Conservation (phyloP, 2,888 invertebrate genomes). For the Microctonus brassicae region DNA sequence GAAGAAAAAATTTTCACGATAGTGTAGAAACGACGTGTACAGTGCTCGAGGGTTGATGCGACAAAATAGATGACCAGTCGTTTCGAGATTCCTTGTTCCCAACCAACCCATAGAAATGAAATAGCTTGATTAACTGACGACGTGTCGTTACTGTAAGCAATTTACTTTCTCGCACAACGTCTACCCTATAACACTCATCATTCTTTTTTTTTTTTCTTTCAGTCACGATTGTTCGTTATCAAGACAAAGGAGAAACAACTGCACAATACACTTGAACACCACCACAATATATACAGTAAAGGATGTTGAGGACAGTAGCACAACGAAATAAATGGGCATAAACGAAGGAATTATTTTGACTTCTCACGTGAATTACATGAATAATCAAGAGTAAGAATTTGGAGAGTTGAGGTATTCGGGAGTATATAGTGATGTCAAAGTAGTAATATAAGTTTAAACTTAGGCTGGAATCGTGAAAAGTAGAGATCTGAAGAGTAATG, state of each 20-base stretch:
- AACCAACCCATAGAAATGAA: conserved; percentile 58
- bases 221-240: not conserved
- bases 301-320: no score
- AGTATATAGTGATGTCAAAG: no score
- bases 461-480: no score
- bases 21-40: not conserved
- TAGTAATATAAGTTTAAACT: no score
- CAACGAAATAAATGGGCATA: no score
- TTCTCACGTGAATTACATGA: no score
- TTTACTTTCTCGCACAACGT: conserved; percentile 54
- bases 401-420: no score
- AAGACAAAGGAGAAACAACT: not conserved
- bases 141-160: conserved; percentile 64
- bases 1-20: not conserved
- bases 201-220: not conserved
- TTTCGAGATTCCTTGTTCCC: conserved; percentile 55
- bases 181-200: not conserved
- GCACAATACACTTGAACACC: not conserved
- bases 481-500: no score
- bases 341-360: no score
- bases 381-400: no score
- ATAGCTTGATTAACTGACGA: conserved; percentile 69
- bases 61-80: conserved; percentile 26
- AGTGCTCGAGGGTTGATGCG: not conserved
- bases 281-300: not conserved